A percentile compares a stretch with the other conserved stretches of the same genome.
Conservation (phyloP, 2,113 vertebrate genomes). For the Pomatorhinus ruficollis region DNA sequence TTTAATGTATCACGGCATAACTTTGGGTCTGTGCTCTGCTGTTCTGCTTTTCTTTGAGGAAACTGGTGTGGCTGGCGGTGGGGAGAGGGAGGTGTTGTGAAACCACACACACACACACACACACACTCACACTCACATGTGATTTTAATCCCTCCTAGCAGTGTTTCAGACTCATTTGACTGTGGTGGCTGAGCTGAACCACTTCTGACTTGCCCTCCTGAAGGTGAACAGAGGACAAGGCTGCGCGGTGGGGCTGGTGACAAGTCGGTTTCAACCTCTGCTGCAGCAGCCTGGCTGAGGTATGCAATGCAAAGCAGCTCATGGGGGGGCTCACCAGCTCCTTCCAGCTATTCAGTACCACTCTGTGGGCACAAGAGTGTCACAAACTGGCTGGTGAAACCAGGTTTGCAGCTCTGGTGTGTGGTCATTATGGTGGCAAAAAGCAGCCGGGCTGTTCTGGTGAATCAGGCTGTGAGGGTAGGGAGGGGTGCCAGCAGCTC, state of each 20-base stretch:
- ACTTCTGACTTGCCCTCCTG: background rate
- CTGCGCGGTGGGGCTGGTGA: background rate
- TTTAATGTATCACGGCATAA: slow-evolving; percentile 6
- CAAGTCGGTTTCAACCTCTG: background rate
- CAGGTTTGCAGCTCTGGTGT: background rate
- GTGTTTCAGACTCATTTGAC: background rate
- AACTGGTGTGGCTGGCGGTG: background rate
- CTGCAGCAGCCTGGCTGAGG: background rate
- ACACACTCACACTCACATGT: background rate
- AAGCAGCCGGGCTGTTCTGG: background rate
- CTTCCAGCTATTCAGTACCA: background rate
- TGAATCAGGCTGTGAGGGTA: background rate
- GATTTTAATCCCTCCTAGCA: slow-evolving; percentile 18
- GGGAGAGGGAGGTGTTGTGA: slow-evolving; percentile 43
- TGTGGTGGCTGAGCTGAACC: background rate
- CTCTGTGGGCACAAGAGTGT: background rate
- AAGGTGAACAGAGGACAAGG: background rate
- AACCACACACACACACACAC: background rate
- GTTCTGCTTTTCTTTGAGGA: slow-evolving; percentile 58
- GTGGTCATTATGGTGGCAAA: background rate
- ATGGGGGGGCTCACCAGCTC: background rate
- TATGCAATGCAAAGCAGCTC: background rate
- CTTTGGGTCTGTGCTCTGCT: slow-evolving; percentile 35
- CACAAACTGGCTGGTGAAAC: background rate
- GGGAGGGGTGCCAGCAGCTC: background rate